Percentiles rank a stretch among this genome's conserved stretches.
These are phyloP conservation scores for Sisyra nigra DNA, from an alignment of 2,888 invertebrate species.

Conservation along the genomic window DNA sequence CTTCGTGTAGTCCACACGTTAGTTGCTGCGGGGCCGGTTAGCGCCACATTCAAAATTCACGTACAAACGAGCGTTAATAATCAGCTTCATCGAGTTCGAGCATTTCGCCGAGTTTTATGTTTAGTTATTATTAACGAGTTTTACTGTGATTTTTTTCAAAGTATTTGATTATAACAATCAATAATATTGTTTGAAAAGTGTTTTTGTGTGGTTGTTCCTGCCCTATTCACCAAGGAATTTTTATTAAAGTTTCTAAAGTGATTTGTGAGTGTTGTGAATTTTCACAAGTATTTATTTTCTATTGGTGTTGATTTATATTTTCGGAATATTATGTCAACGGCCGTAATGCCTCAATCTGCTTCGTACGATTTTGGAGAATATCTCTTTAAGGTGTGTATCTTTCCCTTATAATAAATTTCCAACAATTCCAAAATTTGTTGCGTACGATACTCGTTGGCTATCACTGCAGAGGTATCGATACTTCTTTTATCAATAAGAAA, in stretches of 20 bases:
- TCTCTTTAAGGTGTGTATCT: constrained; percentile 46
- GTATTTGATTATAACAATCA: not conserved
- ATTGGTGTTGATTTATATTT: constrained; percentile 24
- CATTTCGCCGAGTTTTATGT: too few relatives aligned
- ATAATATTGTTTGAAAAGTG: constrained; percentile 9
- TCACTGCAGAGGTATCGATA: too few relatives aligned
- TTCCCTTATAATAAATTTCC: too few relatives aligned
- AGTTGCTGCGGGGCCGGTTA: constrained; percentile 36
- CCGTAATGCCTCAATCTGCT: constrained; percentile 59
- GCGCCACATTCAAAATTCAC: constrained; percentile 22
- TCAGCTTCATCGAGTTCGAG: too few relatives aligned
- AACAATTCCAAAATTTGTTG: too few relatives aligned
- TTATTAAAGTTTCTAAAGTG: constrained; percentile 7
- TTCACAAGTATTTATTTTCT: constrained; percentile 7
- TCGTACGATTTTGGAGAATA: constrained; percentile 62
- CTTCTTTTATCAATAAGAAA: too few relatives aligned
- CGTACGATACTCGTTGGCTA: too few relatives aligned
- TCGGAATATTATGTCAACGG: constrained; percentile 52
- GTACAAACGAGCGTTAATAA: too few relatives aligned
- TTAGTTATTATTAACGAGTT: not conserved
- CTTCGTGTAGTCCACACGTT: constrained; percentile 39
- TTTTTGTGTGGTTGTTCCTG: constrained; percentile 1
- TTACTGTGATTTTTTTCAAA: not conserved
- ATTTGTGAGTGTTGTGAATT: constrained; percentile 9
- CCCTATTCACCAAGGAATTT: not conserved